Base-by-base conservation (phyloP, 2,888 invertebrate species). In the Leptinotarsa rubiginosa region DNA sequence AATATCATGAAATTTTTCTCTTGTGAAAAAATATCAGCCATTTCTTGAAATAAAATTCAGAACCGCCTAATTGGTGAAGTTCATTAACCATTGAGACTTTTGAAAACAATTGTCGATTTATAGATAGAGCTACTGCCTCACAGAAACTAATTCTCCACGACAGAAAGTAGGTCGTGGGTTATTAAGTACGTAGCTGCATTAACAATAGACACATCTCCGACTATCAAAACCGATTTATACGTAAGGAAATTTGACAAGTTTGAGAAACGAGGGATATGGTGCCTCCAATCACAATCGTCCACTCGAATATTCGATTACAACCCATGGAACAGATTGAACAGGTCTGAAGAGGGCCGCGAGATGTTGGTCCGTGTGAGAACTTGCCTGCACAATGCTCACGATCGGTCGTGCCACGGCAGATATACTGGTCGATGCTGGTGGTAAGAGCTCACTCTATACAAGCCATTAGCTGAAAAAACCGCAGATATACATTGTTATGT, bases 401-500 rank as follows among this genome's bases (percentile, higher is more conserved):
- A 84, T 81, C 81, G 69, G 82, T 84, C 85, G 85, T 85, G 84
- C 84, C 78, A 76, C 76, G 79, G 82, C 81, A 85, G 83, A 85
- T 84, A 85, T 84, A 84, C 85, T 84, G 84, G 84, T 84, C 85
- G 83, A 85, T 84, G 84, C 84, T 83, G 85, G 85, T 85, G 85
- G 85, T 85, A 85, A 84, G 81, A 81, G 83, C 80, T 84, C 84
- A 83, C 83, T 84, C 80, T 82, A 84, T 83, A 81, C 82, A 81
- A 78, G 81, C 83, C 79, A 83, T 82, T 83, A 80, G 81, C 77
- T 79, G 77, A 83, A 82, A 82, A 82, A 83, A 80, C 16, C 31
- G 65, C 71, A 64, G 72, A 73, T 67, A 69, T 79, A 80, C 79
- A 80, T 81, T 81, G 80, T 81, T 79, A 74, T 75, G 77, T 75